Base-by-base conservation (phyloP, 1,140 invertebrate genomes). In the Trissolcus basalis region DNA sequence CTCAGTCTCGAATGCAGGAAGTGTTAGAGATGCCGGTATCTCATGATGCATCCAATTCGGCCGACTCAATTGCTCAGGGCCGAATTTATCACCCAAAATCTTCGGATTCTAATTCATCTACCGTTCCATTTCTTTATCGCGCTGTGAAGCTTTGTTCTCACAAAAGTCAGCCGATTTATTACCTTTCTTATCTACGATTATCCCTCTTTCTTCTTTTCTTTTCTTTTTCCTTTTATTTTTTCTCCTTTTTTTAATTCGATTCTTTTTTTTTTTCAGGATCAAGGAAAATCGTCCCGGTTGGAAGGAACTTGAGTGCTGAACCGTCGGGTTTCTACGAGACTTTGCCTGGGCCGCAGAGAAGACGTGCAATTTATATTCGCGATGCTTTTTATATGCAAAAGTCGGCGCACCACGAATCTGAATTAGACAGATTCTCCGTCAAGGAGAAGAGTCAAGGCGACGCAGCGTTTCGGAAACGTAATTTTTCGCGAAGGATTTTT, bases 1-100 rank as follows among this genome's bases (percentile, higher is more conserved):
- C 47, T 75, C 71, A 79, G 77, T 77, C 79, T 84, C 79, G 81
- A 81, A 79, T 81, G 80, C 83, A 85, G 84, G 85, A 86, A 86
- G 85, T 85, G 64, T 71, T 71, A 71, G 61, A 49, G 41, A 61
- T 67, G 74, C 39, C 44, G 67, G 54, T 60, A 65, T 78, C 59
- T 74, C 65, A 78, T 65, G 36, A 58, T 70, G 76, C 60, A 74
- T 71, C 61, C 67, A 56, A 70, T 74, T 75, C 70, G 65, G 39
- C 35, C 27, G 63, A 75, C 59, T 69, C 44, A 27, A 44, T 33
- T 54, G 36, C 35, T 36, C 60, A 65, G 56, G 69, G 63, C 60
- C 68, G 49, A 78, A 60, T 54, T 64, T 43, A 68, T 39, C 49
- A 0, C 10, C 27, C 10, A 54, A 72, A 69, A 45, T 11, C n/a